phyloP scores from a whole-genome alignment of 1,140 invertebrate species.

The Solenopsis fugax region DNA sequence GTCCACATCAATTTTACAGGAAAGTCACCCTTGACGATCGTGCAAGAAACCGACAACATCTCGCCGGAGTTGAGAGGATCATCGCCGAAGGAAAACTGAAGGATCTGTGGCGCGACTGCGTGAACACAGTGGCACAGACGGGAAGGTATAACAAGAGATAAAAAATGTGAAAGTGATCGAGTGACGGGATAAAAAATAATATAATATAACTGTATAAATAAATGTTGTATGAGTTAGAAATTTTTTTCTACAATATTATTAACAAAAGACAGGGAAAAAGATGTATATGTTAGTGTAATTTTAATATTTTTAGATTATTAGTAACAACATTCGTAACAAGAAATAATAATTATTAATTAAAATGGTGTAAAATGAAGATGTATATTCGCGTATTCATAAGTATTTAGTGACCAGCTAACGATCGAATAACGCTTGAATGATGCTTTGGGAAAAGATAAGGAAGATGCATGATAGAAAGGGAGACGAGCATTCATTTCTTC shows the following conservation, averaged over 20 bases:
- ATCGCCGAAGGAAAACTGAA: slow-evolving; percentile 91
- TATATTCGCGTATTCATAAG: not conserved
- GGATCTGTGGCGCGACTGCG: slow-evolving; percentile 87
- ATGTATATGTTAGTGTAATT: not conserved
- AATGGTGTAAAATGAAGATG: not conserved
- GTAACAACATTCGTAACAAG: slow-evolving; percentile 19
- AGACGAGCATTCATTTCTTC: slow-evolving; percentile 32
- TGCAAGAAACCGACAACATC: slow-evolving; percentile 91
- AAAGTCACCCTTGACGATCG: slow-evolving; percentile 91
- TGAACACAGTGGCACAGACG: slow-evolving; percentile 62
- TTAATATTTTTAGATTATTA: not conserved
- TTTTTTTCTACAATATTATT: not conserved
- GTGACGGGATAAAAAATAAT: not conserved
- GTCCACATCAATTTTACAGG: slow-evolving; percentile 91
- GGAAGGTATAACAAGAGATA: slow-evolving; percentile 42
- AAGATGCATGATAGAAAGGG: slow-evolving; percentile 22
- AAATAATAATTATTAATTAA: slow-evolving; percentile 16
- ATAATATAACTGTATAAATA: not conserved
- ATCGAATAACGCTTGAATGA: slow-evolving; percentile 15
- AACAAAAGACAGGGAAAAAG: not conserved
- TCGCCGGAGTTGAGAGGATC: slow-evolving; percentile 91
- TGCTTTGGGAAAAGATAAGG: not conserved
- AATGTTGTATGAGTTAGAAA: not conserved
- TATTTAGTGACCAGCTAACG: slow-evolving; percentile 26
- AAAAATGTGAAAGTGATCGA: slow-evolving; percentile 2